Conservation (phyloP, 2,113 vertebrate genomes). For the Rallus limicola region DNA sequence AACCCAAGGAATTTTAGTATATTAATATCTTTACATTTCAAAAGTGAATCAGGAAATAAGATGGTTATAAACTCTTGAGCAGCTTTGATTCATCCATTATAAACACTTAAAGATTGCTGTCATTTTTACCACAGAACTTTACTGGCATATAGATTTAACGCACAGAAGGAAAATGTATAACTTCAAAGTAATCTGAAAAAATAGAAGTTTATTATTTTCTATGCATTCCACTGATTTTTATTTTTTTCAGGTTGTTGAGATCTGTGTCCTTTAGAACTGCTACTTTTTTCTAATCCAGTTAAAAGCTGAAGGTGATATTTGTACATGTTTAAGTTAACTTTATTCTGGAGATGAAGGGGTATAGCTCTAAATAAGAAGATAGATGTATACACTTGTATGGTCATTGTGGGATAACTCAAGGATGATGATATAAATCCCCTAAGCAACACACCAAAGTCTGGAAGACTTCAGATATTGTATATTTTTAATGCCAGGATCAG, state of each 20-base stretch:
- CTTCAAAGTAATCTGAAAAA: not conserved
- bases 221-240: not conserved
- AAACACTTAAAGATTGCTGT: not conserved
- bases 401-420: not conserved
- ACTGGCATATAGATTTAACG: not conserved
- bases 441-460: not conserved
- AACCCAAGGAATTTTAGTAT: not conserved
- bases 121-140: not conserved
- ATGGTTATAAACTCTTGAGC: not conserved
- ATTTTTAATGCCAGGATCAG: not conserved
- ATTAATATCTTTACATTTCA: not conserved
- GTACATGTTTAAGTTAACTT: not conserved
- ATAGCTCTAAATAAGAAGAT: not conserved
- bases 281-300: not conserved
- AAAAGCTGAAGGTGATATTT: not conserved
- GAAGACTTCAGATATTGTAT: not conserved
- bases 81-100: not conserved
- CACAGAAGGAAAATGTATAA: not conserved
- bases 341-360: not conserved
- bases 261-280: not conserved
- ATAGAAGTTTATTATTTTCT: not conserved
- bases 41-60: not conserved
- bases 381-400: fast-evolving
- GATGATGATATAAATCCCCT: not conserved
- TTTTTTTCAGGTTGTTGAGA: not conserved